These are phyloP conservation scores for Lemur catta DNA, from an alignment of 2,797 vertebrate genomes.

Conservation along the genomic window DNA sequence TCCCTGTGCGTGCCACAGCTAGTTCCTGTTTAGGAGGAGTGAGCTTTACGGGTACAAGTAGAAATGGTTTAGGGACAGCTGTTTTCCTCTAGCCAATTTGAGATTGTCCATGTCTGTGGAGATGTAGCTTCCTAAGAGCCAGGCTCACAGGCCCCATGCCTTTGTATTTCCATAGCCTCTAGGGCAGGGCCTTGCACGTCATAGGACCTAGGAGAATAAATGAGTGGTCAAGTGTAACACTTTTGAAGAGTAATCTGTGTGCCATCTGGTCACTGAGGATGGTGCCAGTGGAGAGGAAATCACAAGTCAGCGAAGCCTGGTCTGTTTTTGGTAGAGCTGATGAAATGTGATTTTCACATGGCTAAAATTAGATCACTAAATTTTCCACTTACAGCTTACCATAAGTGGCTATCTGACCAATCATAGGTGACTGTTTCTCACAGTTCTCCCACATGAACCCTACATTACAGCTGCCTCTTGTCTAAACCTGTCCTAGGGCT, in stretches of 20 bases:
- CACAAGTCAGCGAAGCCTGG: not conserved
- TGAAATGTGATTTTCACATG: not conserved
- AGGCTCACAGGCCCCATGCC: not conserved
- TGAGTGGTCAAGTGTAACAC: not conserved
- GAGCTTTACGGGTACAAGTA: not conserved
- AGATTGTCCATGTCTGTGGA: not conserved
- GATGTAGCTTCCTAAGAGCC: not conserved
- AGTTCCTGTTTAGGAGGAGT: not conserved
- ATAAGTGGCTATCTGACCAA: not conserved
- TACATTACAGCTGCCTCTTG: fast-evolving
- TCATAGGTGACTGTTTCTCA: not conserved
- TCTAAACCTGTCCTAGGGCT: not conserved
- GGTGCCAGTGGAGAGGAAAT: not conserved
- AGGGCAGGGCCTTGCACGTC: not conserved
- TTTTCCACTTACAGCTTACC: not conserved
- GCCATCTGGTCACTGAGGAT: not conserved
- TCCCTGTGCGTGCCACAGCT: fast-evolving
- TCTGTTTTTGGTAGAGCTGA: not conserved
- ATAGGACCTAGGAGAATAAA: not conserved
- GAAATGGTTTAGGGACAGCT: not conserved
- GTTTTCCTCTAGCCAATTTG: not conserved
- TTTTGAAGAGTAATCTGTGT: not conserved
- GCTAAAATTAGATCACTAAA: not conserved
- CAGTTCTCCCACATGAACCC: not conserved
- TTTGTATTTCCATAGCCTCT: not conserved